Percentiles rank a stretch among this genome's conserved stretches.
phyloP scores from a whole-genome alignment of 2,888 invertebrate genomes.

The Morpho achilles region DNA sequence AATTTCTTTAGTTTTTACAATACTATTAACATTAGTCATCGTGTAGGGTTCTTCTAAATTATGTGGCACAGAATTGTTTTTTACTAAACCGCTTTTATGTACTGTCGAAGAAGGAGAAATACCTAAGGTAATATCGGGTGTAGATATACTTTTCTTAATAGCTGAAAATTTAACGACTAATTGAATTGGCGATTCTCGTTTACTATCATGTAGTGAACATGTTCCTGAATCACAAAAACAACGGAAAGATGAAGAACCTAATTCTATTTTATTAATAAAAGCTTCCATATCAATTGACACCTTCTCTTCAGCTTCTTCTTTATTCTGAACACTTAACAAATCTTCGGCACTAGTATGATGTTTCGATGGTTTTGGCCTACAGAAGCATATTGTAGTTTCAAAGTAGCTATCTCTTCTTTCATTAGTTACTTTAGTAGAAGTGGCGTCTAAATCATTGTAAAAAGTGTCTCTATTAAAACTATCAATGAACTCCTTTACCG shows the following conservation, averaged over 20 bases:
- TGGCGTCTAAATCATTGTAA: constrained; percentile 51
- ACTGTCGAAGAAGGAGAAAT: constrained; percentile 52
- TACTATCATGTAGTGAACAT: constrained; percentile 58
- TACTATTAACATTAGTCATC: constrained; percentile 51
- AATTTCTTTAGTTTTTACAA: constrained; percentile 41
- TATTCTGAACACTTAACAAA: constrained; percentile 47
- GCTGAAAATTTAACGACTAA: constrained; percentile 67
- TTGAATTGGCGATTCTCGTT: constrained; percentile 47
- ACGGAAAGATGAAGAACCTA: constrained; percentile 57
- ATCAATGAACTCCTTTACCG: constrained; percentile 65
- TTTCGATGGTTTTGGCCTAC: constrained; percentile 59
- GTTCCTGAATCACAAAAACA: constrained; percentile 66
- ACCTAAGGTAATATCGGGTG: constrained; percentile 64
- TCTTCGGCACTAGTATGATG: constrained; percentile 70
- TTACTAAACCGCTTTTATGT: constrained; percentile 42
- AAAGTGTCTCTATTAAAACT: constrained; percentile 70
- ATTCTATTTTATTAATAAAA: constrained; percentile 47
- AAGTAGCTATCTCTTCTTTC: constrained; percentile 56
- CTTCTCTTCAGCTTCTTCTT: constrained; percentile 44
- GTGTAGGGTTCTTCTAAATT: constrained; percentile 65
- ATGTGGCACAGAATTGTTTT: constrained; percentile 60
- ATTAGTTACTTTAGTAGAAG: constrained; percentile 50
- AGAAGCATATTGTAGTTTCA: constrained; percentile 74
- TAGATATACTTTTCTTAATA: constrained; percentile 68
- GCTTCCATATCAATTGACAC: constrained; percentile 54